Conservation (phyloP, 2,797 vertebrate genomes). For the Sphenodon punctatus region DNA sequence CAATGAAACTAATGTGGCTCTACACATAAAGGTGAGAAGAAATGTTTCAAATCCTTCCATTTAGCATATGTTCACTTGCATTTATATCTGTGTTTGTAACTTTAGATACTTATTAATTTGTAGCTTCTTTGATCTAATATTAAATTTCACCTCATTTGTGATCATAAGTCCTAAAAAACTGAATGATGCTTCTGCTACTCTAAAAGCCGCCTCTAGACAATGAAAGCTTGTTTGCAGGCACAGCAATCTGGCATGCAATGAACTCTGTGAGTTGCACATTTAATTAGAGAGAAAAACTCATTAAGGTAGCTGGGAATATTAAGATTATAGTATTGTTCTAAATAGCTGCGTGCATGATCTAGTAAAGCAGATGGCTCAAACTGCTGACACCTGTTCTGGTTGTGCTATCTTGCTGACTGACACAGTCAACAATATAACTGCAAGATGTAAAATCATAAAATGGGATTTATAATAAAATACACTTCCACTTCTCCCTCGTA, state of each 20-base stretch:
- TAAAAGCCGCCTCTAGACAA: conserved; percentile 27
- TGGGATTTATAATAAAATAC: conserved; percentile 13
- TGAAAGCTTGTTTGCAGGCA: conserved; percentile 24
- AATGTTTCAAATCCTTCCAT: not conserved
- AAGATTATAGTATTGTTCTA: conserved; percentile 46
- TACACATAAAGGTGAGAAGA: not conserved
- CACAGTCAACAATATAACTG: conserved; percentile 19
- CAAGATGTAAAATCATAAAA: conserved; percentile 27
- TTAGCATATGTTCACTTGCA: not conserved
- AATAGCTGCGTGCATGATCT: conserved; percentile 3
- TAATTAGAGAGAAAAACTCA: conserved; percentile 68
- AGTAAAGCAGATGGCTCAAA: conserved; percentile 55
- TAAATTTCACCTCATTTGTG: not conserved
- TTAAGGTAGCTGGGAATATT: conserved; percentile 63
- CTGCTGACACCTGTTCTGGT: conserved; percentile 48
- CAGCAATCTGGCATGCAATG: conserved; percentile 43
- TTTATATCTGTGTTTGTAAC: not conserved
- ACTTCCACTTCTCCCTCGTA: not conserved
- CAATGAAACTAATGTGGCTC: not conserved
- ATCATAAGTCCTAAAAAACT: not conserved
- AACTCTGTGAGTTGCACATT: conserved; percentile 60
- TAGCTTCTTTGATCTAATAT: conserved; percentile 16
- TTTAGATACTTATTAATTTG: not conserved
- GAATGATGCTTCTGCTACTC: not conserved
- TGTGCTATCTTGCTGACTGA: conserved; percentile 26